A percentile compares a stretch with the other conserved stretches of the same genome.
Evolutionary conservation across 2,797 vertebrate genomes (phyloP).

Genomic region (Amphiprion clarkii): DNA sequence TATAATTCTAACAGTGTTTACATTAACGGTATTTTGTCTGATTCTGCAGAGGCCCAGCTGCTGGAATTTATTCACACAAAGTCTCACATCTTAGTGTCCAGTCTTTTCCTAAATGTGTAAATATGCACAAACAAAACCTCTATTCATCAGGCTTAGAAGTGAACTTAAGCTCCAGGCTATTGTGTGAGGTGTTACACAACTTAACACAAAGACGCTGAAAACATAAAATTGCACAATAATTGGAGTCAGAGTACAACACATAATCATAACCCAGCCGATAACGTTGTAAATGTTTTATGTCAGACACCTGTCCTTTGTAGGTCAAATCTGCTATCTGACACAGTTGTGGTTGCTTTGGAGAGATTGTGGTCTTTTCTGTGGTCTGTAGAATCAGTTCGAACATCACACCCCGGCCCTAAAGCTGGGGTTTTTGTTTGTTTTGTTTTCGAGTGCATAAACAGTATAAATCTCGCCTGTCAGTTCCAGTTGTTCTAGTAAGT

Average conservation of each 20-base stretch:
- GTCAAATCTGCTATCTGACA: conserved; percentile 53
- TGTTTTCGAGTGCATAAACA: conserved; percentile 22
- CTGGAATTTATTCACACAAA: background rate
- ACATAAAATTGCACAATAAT: conserved; percentile 24
- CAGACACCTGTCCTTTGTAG: background rate
- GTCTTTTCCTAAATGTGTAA: conserved; percentile 2
- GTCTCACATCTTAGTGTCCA: background rate
- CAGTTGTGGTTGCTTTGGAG: conserved; percentile 34
- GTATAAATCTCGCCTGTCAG: background rate
- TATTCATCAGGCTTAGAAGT: conserved; percentile 15
- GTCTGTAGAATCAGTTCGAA: conserved; percentile 20
- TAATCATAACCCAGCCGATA: conserved; percentile 22
- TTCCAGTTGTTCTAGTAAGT: conserved; percentile 12
- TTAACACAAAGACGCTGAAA: background rate
- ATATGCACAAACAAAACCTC: conserved; percentile 12
- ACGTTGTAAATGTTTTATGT: background rate
- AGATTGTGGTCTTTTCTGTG: conserved; percentile 9
- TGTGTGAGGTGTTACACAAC: conserved; percentile 8
- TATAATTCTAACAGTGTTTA: background rate
- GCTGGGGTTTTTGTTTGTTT: background rate
- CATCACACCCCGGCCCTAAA: background rate
- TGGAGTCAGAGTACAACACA: background rate
- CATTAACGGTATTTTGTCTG: background rate
- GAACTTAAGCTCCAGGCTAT: conserved; percentile 6
- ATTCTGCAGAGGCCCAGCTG: background rate